Evolutionary conservation across 2,888 invertebrate species (phyloP).

Genomic region (Altica lythri): DNA sequence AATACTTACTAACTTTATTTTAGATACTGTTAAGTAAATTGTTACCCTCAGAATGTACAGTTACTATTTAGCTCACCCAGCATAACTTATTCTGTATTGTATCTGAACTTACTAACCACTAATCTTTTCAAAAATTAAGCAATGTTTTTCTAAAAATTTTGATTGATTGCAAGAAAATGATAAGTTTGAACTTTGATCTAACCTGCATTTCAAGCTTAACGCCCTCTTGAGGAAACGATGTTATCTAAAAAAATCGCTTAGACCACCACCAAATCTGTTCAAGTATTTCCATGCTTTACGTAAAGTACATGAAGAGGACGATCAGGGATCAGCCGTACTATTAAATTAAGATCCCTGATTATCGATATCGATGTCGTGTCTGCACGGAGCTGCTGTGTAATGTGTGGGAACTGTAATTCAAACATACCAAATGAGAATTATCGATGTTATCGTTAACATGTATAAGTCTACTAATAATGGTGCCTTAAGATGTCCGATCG

Average conservation of each 20-base stretch:
- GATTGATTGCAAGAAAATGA: too few species aligned
- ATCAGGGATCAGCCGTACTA: slow-evolving; percentile 23
- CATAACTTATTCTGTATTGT: too few species aligned
- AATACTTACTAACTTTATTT: too few species aligned
- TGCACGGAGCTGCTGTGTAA: slow-evolving; percentile 39
- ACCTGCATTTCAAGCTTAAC: too few species aligned
- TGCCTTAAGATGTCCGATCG: slow-evolving; percentile 36
- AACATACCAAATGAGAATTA: slow-evolving; percentile 40
- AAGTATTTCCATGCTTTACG: slow-evolving; percentile 28
- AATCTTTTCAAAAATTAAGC: too few species aligned
- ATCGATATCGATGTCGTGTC: slow-evolving; percentile 38
- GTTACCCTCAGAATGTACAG: too few species aligned
- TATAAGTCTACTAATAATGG: slow-evolving; percentile 39
- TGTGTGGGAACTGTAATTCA: slow-evolving; percentile 41
- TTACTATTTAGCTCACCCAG: too few species aligned
- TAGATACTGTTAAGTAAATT: too few species aligned
- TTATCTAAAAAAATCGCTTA: slow-evolving; percentile 2
- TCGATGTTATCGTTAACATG: slow-evolving; percentile 40
- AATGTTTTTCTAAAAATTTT: too few species aligned
- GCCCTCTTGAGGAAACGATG: neutral
- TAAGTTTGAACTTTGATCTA: too few species aligned
- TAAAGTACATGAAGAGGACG: slow-evolving; percentile 11
- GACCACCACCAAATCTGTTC: slow-evolving; percentile 23
- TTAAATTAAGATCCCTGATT: slow-evolving; percentile 39
- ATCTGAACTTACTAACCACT: too few species aligned